Evolutionary conservation across 2,113 vertebrate species (phyloP).

Genomic region (Sinocyclocheilus rhinocerous): DNA sequence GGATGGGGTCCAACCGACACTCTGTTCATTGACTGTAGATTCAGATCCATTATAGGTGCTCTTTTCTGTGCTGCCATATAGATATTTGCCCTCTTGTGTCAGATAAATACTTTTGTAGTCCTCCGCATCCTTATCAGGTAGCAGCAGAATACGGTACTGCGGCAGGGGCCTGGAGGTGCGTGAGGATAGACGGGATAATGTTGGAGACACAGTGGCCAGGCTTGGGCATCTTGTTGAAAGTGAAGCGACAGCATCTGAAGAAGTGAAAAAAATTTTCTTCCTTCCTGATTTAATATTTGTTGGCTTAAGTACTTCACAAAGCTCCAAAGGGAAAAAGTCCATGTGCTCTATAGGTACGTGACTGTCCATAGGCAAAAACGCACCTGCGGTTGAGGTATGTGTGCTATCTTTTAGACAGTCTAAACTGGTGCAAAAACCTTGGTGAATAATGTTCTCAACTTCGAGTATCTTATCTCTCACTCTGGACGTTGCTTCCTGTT

Average conservation of each 20-base stretch:
- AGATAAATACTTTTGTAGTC: not conserved
- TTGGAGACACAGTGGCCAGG: slow-evolving; percentile 70
- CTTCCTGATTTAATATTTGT: not conserved
- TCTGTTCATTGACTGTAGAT: not conserved
- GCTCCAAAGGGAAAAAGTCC: slow-evolving; percentile 12
- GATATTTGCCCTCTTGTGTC: not conserved
- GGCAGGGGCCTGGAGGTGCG: slow-evolving; percentile 61
- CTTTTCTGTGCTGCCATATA: not conserved
- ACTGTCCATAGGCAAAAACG: not conserved
- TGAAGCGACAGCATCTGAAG: slow-evolving; percentile 48
- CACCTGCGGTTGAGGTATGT: not conserved
- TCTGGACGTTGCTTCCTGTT: slow-evolving; percentile 57
- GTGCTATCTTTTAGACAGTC: slow-evolving; percentile 51
- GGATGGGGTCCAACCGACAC: not conserved
- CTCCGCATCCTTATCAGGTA: slow-evolving; percentile 47
- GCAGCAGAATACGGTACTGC: slow-evolving; percentile 68
- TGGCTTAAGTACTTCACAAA: slow-evolving; percentile 60
- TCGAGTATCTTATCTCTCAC: slow-evolving; percentile 74
- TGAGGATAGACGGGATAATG: slow-evolving; percentile 71
- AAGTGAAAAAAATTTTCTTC: slow-evolving; percentile 39
- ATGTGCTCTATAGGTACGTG: not conserved
- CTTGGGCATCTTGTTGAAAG: slow-evolving; percentile 55
- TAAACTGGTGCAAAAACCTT: slow-evolving; percentile 58
- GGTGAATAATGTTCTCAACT: slow-evolving; percentile 66
- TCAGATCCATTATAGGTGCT: not conserved